These are phyloP conservation scores for Myrmophylax atrothorax DNA, from an alignment of 2,113 vertebrate species.

Conservation along the genomic window DNA sequence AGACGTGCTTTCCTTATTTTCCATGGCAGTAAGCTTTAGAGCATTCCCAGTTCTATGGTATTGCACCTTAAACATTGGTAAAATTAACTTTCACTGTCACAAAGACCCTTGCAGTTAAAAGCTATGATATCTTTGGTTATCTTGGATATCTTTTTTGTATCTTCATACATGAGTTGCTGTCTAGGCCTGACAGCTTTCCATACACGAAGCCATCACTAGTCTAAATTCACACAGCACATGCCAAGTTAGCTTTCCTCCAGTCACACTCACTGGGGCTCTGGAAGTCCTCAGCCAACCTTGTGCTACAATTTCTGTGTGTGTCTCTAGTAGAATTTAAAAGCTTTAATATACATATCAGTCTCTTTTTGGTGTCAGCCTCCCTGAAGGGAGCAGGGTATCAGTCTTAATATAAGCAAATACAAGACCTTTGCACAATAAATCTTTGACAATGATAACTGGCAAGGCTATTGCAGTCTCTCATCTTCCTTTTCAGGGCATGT, in stretches of 20 bases:
- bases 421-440: conserved; percentile 47
- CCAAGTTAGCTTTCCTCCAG: not conserved
- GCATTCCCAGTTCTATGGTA: not conserved
- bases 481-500: conserved; percentile 60
- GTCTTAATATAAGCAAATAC: conserved; percentile 35
- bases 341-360: not conserved
- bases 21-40: not conserved
- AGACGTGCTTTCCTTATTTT: not conserved
- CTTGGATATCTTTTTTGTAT: not conserved
- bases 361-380: conserved; percentile 15
- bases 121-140: not conserved
- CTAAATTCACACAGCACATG: not conserved
- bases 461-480: conserved; percentile 34
- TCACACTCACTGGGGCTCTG: not conserved
- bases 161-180: not conserved
- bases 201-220: not conserved
- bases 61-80: not conserved
- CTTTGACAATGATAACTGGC: conserved; percentile 41
- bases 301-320: not conserved
- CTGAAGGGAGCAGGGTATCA: conserved; percentile 12
- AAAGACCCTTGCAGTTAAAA: not conserved
- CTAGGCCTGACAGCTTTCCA: not conserved
- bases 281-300: not conserved
- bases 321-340: not conserved
- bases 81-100: not conserved